Evolutionary conservation across 2,797 vertebrate genomes (phyloP).

Genomic region (Salmo trutta): DNA sequence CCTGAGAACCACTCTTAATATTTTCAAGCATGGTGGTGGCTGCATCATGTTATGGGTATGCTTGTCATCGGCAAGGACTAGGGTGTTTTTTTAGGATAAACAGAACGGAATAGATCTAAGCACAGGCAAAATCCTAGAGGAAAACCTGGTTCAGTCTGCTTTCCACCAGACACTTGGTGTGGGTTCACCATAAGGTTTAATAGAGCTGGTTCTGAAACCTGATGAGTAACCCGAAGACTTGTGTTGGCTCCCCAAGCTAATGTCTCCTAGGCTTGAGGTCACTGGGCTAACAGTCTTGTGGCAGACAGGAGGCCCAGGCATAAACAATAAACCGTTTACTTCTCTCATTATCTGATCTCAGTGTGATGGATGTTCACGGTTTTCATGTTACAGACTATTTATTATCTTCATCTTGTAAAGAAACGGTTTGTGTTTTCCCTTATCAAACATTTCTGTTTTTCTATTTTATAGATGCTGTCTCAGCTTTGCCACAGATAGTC

Average conservation of each 20-base stretch:
- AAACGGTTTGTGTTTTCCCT: not conserved
- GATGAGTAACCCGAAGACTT: not conserved
- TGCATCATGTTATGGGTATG: too few species aligned
- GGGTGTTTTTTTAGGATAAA: too few species aligned
- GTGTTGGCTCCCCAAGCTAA: not conserved
- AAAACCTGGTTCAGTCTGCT: too few species aligned
- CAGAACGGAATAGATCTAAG: too few species aligned
- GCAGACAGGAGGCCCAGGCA: not conserved
- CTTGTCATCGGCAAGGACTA: too few species aligned
- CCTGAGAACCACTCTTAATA: too few species aligned
- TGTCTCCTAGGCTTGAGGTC: not conserved
- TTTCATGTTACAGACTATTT: not conserved
- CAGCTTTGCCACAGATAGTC: not conserved
- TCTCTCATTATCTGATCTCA: not conserved
- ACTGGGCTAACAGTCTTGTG: not conserved
- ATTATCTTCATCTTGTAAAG: not conserved
- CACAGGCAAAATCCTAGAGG: too few species aligned
- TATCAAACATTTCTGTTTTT: not conserved
- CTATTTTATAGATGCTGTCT: not conserved
- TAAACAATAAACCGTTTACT: not conserved
- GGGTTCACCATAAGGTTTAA: not conserved
- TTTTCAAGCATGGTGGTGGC: too few species aligned
- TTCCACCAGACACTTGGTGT: not conserved
- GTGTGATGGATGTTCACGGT: slow-evolving; percentile 2
- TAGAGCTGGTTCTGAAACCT: not conserved